Conservation (phyloP, 2,113 vertebrate species). For the Polyodon spathula region DNA sequence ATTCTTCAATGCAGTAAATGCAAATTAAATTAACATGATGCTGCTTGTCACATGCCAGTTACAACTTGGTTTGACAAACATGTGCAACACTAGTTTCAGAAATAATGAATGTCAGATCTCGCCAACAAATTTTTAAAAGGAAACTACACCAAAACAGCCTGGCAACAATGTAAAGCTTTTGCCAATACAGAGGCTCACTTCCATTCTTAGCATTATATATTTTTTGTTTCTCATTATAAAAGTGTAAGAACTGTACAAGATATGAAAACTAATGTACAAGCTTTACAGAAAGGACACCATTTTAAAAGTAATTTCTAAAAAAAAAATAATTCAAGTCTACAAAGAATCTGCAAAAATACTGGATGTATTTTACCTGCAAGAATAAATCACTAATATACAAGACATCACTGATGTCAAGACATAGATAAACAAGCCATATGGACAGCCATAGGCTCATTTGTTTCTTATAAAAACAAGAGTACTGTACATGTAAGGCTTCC, state of each 20-base stretch:
- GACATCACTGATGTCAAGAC: constrained; percentile 98
- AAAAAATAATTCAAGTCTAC: constrained; percentile 74
- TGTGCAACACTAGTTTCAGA: neutral
- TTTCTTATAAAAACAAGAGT: constrained; percentile 28
- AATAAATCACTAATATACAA: constrained; percentile 69
- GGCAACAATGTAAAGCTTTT: neutral
- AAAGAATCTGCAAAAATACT: constrained; percentile 89
- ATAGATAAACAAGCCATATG: constrained; percentile 80
- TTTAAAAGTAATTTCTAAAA: constrained; percentile 64
- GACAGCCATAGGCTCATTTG: constrained; percentile 67
- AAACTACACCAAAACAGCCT: neutral
- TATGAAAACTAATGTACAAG: constrained; percentile 90
- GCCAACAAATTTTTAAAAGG: neutral
- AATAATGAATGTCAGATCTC: neutral
- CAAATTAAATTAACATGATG: neutral
- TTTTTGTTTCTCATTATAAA: constrained; percentile 56
- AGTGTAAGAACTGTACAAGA: constrained; percentile 81
- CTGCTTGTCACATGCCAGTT: neutral
- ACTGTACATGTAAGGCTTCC: constrained; percentile 5
- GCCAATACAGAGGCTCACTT: constrained; percentile 1
- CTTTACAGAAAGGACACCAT: constrained; percentile 75
- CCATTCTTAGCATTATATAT: neutral
- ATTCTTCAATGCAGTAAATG: too few species aligned
- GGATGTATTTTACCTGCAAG: constrained; percentile 75
- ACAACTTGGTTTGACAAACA: neutral